These are phyloP conservation scores for Catharus ustulatus DNA, from an alignment of 2,797 vertebrate genomes.

Conservation along the genomic window DNA sequence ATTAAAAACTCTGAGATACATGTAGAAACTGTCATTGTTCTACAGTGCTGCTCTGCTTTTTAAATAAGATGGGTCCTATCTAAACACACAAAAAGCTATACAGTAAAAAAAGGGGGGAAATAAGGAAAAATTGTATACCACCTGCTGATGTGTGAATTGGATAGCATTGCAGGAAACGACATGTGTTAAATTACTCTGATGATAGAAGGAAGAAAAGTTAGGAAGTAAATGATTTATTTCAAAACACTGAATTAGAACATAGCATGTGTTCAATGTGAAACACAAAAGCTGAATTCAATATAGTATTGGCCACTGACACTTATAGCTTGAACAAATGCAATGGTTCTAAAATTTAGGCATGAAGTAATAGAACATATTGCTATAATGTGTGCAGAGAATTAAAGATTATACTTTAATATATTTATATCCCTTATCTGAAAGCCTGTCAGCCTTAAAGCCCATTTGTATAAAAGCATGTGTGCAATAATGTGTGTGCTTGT, in stretches of 20 bases:
- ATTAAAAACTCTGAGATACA: neutral
- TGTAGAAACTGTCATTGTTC: neutral
- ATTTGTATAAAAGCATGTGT: neutral
- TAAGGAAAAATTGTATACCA: constrained; percentile 43
- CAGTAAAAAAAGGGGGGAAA: neutral
- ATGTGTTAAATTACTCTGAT: constrained; percentile 65
- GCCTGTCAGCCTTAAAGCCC: neutral
- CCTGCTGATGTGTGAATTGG: constrained; percentile 71
- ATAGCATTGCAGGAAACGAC: constrained; percentile 37
- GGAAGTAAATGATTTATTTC: constrained; percentile 57
- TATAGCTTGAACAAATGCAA: constrained; percentile 8
- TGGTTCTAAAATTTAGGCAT: neutral
- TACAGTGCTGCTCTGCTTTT: neutral
- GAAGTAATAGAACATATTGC: neutral
- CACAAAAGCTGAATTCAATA: constrained; percentile 46
- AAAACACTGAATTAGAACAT: constrained; percentile 57
- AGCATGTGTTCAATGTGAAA: constrained; percentile 46
- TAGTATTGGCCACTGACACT: constrained; percentile 12
- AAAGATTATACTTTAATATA: neutral
- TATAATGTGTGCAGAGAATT: constrained; percentile 10
- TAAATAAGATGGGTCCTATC: neutral
- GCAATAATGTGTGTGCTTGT: neutral
- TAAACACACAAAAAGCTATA: constrained; percentile 4
- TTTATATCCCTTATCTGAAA: neutral
- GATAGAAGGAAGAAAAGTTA: constrained; percentile 50